Conservation (phyloP, 2,888 invertebrate genomes). For the Celastrina argiolus region DNA sequence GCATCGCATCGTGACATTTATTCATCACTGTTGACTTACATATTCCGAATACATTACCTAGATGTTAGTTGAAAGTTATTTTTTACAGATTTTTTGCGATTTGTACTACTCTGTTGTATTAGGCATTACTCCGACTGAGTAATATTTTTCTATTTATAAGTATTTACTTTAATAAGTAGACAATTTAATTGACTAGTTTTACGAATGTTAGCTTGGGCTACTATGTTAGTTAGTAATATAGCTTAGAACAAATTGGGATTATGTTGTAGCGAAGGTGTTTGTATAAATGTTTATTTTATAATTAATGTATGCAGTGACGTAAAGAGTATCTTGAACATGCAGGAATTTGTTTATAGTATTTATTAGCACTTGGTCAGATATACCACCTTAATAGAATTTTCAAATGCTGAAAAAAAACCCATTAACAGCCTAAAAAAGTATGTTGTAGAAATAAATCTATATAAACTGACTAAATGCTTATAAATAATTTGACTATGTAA, state of each 20-base stretch:
- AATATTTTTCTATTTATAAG: not conserved
- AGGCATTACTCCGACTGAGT: constrained; percentile 10
- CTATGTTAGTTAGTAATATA: not conserved
- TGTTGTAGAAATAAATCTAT: no score
- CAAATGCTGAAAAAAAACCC: not conserved
- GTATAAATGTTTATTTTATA: constrained; percentile 6
- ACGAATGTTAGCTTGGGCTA: not conserved
- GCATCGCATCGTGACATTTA: not conserved
- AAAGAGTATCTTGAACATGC: not conserved
- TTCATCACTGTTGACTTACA: not conserved
- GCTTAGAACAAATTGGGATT: constrained; percentile 9
- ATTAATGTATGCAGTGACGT: not conserved
- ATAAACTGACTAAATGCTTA: not conserved
- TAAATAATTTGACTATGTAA: not conserved
- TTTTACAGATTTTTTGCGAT: not conserved
- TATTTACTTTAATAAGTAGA: not conserved
- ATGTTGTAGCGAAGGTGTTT: not conserved
- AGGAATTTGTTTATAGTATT: not conserved
- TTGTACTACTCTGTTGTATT: not conserved
- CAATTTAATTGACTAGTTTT: constrained; percentile 9
- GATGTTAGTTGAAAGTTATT: not conserved
- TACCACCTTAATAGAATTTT: not conserved
- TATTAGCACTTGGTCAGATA: not conserved
- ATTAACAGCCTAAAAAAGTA: no score
- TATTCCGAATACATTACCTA: constrained; percentile 4